Conservation (phyloP, 1,140 invertebrate species). For the Hetaerina americana region DNA sequence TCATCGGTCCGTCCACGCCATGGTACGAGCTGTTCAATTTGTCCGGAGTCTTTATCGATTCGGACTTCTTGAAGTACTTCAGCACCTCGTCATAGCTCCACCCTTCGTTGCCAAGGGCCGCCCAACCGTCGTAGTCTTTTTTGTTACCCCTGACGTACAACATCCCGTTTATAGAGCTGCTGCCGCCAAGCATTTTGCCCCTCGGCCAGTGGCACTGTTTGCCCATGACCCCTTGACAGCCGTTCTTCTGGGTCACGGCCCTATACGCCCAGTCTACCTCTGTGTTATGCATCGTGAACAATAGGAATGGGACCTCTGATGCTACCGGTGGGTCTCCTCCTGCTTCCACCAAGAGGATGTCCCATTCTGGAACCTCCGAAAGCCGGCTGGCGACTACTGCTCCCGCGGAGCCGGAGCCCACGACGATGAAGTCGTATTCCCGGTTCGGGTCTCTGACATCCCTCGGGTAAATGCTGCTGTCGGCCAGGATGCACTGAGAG, state of each 20-base stretch:
- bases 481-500: neutral
- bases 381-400: constrained; percentile 36
- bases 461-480: neutral
- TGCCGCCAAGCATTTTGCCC: constrained; percentile 43
- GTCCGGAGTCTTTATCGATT: constrained; percentile 19
- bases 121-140: constrained; percentile 46
- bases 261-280: constrained; percentile 29
- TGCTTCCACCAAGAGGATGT: constrained; percentile 40
- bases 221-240: constrained; percentile 16
- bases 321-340: constrained; percentile 29
- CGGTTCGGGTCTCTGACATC: neutral
- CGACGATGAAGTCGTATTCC: constrained; percentile 19
- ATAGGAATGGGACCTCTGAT: constrained; percentile 19
- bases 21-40: constrained; percentile 27
- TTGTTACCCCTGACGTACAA: constrained; percentile 49
- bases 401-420: constrained; percentile 39
- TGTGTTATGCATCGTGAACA: constrained; percentile 11
- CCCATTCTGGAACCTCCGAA: constrained; percentile 21
- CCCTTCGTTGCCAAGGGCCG: constrained; percentile 35
- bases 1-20: constrained; percentile 31
- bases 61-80: constrained; percentile 32
- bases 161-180: constrained; percentile 53
- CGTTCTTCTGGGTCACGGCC: constrained; percentile 28
- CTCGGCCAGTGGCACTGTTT: constrained; percentile 31
- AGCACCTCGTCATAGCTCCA: constrained; percentile 40